Base-by-base conservation (phyloP, 2,113 vertebrate species). In the Sebastes fasciatus region DNA sequence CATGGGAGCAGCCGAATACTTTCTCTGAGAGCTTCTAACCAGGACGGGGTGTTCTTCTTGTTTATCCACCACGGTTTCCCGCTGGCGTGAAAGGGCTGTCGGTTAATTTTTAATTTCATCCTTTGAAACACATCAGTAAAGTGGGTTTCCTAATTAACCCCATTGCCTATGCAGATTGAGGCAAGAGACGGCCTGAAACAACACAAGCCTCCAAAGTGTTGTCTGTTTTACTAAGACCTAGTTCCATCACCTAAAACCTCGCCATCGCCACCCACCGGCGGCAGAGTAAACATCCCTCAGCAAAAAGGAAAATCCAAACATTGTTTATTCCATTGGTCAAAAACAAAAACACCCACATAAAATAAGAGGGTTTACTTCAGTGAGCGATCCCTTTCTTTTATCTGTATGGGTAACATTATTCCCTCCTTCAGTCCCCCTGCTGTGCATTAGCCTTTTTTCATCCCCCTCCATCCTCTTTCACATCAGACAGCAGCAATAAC, bases 41-140 rank as follows among this genome's bases (percentile, higher is more conserved):
- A 90, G 91, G 88, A 70, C 88, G 61, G 77, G 63, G 71, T 84
- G 88, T 91, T 93, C 85, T 91, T 57, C 83, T 89, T 91, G 85
- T 94, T 94, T 92, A 92, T 82, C 83, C 83, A 85, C 81, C 75
- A 83, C 69, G 78, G 79, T 81, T 89, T 89, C 87, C 79, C 58
- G 55, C 82, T 93, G 92, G 84, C 72, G 78, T 86, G 80, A 89
- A 92, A 86, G 72, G 73, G 40, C 84, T 85, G 84, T 66, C 61
- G 16, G 80, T 93, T 86, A 89, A 93, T 93, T 90, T 94, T 93
- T 91, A 82, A 93, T 95, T 91, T 92, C 91, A 91, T 87, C 88
- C 91, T 94, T 95, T 95, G 92, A 95, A 95, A 94, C 84, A 80
- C 90, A 88, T 90, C 90, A 77, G 78, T 75, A 90, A 93, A 94